These are phyloP conservation scores for Theocolax elegans DNA, from an alignment of 1,140 invertebrate genomes.

Conservation along the genomic window DNA sequence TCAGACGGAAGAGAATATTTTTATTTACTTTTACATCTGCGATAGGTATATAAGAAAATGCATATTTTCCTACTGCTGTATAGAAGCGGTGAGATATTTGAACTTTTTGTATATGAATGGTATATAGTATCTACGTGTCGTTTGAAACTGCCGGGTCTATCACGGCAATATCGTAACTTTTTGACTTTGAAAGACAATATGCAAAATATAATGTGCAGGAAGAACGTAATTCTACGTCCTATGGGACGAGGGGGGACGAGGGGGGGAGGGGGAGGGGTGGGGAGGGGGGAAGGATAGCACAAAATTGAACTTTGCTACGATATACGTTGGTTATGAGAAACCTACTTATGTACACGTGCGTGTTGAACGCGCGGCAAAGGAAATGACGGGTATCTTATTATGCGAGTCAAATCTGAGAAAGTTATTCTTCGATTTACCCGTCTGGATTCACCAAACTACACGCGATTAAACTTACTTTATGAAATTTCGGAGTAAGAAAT, in stretches of 20 bases:
- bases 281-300: background rate
- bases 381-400: constrained; percentile 3
- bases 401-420: constrained; percentile 8
- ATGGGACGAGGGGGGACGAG: background rate
- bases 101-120: too few relatives aligned
- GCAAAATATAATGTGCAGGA: constrained; percentile 25
- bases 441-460: background rate
- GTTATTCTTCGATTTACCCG: constrained; percentile 18
- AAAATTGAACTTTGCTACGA: constrained; percentile 8
- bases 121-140: too few relatives aligned
- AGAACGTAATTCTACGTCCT: constrained; percentile 6
- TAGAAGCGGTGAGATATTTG: too few relatives aligned
- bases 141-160: background rate
- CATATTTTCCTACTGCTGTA: too few relatives aligned
- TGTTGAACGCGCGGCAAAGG: background rate
- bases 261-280: background rate
- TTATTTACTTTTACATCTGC: too few relatives aligned
- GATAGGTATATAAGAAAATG: too few relatives aligned
- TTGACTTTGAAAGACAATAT: constrained; percentile 29
- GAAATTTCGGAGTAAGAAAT: background rate
- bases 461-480: background rate
- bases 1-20: too few relatives aligned
- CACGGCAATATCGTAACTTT: constrained; percentile 17
- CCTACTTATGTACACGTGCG: constrained; percentile 26
- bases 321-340: constrained; percentile 20